Percentiles rank a stretch among this genome's conserved stretches.
phyloP scores from a whole-genome alignment of 2,888 invertebrate species.

The Lepidochitona cinerea region DNA sequence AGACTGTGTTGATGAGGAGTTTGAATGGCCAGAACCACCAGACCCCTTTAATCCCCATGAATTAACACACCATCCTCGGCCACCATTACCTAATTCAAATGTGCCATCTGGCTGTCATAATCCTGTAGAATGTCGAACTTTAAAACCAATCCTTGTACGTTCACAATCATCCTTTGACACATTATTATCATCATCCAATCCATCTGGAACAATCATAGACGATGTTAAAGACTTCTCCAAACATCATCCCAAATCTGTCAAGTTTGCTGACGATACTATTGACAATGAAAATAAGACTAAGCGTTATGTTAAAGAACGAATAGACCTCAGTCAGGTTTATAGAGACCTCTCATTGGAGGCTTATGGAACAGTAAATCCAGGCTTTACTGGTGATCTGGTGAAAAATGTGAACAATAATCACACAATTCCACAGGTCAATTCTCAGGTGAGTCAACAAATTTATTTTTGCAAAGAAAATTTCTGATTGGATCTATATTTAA shows the following conservation, averaged over 20 bases:
- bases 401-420: neutral
- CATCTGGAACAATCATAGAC: neutral
- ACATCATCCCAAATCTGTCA: neutral
- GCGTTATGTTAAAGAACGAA: neutral
- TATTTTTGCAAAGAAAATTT: no score
- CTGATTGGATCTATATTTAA: no score
- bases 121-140: neutral
- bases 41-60: neutral
- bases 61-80: no score
- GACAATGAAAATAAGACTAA: slow-evolving; percentile 3
- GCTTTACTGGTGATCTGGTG: neutral
- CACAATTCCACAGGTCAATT: neutral
- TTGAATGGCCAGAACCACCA: neutral
- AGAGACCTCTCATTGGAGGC: neutral
- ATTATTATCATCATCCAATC: neutral
- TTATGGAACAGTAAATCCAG: neutral
- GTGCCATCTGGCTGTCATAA: no score
- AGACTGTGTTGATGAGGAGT: neutral
- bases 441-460: neutral
- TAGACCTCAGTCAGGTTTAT: neutral
- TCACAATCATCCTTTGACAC: neutral
- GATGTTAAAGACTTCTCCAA: neutral
- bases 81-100: neutral
- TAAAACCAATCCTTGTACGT: neutral
- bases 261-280: neutral